Base-by-base conservation (phyloP, 2,797 vertebrate genomes). In the Peromyscus melanophrys region DNA sequence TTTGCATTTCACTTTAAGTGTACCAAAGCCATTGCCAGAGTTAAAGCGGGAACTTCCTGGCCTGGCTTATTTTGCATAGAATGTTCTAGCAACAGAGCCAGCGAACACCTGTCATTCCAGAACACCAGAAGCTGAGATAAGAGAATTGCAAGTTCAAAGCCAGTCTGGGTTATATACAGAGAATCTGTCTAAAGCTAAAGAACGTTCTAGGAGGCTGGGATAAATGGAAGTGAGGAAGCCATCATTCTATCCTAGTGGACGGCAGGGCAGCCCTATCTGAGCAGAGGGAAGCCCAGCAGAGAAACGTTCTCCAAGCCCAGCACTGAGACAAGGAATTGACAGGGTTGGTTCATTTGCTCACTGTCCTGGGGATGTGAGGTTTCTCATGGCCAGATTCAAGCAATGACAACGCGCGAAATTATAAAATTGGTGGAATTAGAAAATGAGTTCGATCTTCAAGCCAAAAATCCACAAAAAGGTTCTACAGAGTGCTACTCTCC, bases 251-350 rank as follows among this genome's bases (percentile, higher is more conserved):
- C 17, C 0, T 8, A 9, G 43, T 1, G 23, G 17, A 21, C 4
- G 10, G 1, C 0, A 0, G 0, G 0, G 71, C 3, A 16, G 14
- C 65, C n/a, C 4, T 31, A 16, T 77, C 37, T 49, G 77, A 43
- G 10, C 16, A 0, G 43, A 49, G 43, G 61, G 6, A 19, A 21
- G 9, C 37, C 0, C 12, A 0, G 67, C 25, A 59, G 81, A 55
- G 31, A 43, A 61, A 31, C 0, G 1, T 8, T 23, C 73, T 21
- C 52, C 0, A 14, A 40, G 29, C n/a, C 59, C 4, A 5, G 34
- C 31, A 3, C 17, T 61, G 88, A 65, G 27, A 55, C 59, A 49
- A 3, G 34, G 78, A 57, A 13, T 6, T 4, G 55, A 80, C n/a
- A 27, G 8, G 27, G 13, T 95, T 34, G 34, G 82, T 3, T 61